Percentiles rank a stretch among this genome's conserved stretches.
These are phyloP conservation scores for Mus minutoides DNA, from an alignment of 2,797 vertebrate species.

Conservation along the genomic window DNA sequence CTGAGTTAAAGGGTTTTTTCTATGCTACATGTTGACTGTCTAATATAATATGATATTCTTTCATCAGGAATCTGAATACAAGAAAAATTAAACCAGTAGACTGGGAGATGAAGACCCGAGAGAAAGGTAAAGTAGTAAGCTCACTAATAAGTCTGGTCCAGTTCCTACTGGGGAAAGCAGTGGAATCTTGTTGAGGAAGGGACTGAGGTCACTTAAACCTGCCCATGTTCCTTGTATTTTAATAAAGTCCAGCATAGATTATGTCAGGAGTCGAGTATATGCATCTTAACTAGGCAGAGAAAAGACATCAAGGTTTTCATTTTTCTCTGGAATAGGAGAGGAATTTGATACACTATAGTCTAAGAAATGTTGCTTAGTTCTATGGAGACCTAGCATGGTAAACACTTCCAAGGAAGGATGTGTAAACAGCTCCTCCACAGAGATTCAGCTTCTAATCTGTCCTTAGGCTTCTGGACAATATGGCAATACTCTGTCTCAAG, in stretches of 20 bases:
- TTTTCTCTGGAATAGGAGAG: conserved; percentile 36
- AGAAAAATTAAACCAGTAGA: not conserved
- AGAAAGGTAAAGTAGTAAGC: not conserved
- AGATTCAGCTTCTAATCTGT: conserved; percentile 55
- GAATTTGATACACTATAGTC: not conserved
- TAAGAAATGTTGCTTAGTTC: conserved; percentile 54
- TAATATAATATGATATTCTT: not conserved
- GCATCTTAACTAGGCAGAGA: conserved; percentile 12
- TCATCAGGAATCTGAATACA: conserved; percentile 15
- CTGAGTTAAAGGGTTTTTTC: not conserved
- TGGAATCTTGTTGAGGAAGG: not conserved
- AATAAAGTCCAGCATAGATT: conserved; percentile 12
- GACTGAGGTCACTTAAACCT: not conserved
- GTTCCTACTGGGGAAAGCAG: not conserved
- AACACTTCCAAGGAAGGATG: conserved; percentile 52
- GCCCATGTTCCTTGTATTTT: conserved; percentile 6
- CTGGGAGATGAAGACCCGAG: not conserved
- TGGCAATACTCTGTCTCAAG: not conserved
- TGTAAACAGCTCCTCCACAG: conserved; percentile 48
- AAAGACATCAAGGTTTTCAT: not conserved
- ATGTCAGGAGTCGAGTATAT: conserved; percentile 39
- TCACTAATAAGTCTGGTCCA: not conserved
- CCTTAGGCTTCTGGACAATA: not conserved
- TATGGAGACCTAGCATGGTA: not conserved
- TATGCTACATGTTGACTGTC: not conserved